A percentile compares a stretch with the other conserved stretches of the same genome.
Evolutionary conservation across 2,888 invertebrate genomes (phyloP).

Genomic region (Rhodophaea formosa): DNA sequence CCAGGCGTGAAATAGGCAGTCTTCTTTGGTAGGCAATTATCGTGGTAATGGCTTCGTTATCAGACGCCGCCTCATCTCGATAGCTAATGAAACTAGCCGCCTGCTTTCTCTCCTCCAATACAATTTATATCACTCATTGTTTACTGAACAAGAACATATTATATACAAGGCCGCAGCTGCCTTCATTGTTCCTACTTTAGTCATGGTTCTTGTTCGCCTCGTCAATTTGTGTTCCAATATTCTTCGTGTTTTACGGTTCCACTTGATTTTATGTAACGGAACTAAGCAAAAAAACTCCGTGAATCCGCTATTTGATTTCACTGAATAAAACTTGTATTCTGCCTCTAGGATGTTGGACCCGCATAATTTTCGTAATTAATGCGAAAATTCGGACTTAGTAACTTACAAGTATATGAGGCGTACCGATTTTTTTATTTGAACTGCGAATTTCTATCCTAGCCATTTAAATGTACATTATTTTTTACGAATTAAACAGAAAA

Average conservation of each 20-base stretch:
- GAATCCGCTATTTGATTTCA: too few species aligned
- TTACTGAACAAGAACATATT: constrained; percentile 34
- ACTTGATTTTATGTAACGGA: not conserved
- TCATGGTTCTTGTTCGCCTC: constrained; percentile 22
- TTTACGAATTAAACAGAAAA: too few species aligned
- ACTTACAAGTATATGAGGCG: too few species aligned
- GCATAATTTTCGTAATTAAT: too few species aligned
- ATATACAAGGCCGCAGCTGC: constrained; percentile 17
- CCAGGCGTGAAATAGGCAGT: constrained; percentile 45
- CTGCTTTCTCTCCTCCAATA: constrained; percentile 45
- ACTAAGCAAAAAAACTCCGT: too few species aligned
- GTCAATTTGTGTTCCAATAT: constrained; percentile 10
- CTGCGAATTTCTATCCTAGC: too few species aligned
- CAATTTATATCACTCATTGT: constrained; percentile 37
- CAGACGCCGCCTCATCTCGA: constrained; percentile 57
- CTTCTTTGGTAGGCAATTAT: constrained; percentile 58
- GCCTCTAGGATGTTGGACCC: too few species aligned
- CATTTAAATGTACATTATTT: too few species aligned
- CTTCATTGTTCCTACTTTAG: constrained; percentile 24
- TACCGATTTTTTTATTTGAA: too few species aligned
- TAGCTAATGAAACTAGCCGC: constrained; percentile 52
- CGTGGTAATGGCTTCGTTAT: constrained; percentile 66
- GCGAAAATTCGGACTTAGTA: too few species aligned
- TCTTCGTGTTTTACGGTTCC: constrained; percentile 15
- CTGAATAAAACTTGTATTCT: too few species aligned